phyloP scores from a whole-genome alignment of 2,797 vertebrate genomes.

The Champsocephalus esox region DNA sequence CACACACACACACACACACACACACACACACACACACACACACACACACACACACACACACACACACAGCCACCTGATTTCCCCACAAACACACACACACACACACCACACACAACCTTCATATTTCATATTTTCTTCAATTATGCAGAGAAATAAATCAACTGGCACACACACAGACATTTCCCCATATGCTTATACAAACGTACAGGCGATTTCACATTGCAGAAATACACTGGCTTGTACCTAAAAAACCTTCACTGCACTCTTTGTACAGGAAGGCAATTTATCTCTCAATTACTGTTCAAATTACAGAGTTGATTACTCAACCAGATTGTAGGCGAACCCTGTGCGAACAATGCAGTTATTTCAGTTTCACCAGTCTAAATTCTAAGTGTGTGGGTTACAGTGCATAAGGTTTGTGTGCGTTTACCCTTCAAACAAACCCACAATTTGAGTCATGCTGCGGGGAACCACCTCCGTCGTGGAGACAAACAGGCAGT shows the following conservation, averaged over 20 bases:
- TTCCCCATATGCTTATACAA: not conserved
- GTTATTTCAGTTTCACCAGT: slow-evolving; percentile 3
- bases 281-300: slow-evolving; percentile 15
- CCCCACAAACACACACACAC: not conserved
- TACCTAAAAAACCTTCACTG: not conserved
- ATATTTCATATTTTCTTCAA: too few species aligned
- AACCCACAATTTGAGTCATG: not conserved
- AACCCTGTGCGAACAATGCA: not conserved
- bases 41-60: not conserved
- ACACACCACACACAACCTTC: not conserved
- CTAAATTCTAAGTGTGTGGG: not conserved
- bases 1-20: slow-evolving; percentile 19
- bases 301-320: slow-evolving; percentile 14
- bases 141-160: too few species aligned
- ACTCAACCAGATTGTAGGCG: slow-evolving; percentile 1
- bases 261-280: not conserved
- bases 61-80: not conserved
- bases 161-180: too few species aligned
- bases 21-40: not conserved
- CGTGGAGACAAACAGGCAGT: slow-evolving; percentile 18
- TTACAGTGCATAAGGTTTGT: not conserved
- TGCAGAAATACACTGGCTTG: not conserved
- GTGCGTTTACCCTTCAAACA: slow-evolving; percentile 6
- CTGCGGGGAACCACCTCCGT: not conserved
- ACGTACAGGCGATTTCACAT: not conserved